phyloP scores from a whole-genome alignment of 2,888 invertebrate genomes.

The Catotricha subobsoleta region DNA sequence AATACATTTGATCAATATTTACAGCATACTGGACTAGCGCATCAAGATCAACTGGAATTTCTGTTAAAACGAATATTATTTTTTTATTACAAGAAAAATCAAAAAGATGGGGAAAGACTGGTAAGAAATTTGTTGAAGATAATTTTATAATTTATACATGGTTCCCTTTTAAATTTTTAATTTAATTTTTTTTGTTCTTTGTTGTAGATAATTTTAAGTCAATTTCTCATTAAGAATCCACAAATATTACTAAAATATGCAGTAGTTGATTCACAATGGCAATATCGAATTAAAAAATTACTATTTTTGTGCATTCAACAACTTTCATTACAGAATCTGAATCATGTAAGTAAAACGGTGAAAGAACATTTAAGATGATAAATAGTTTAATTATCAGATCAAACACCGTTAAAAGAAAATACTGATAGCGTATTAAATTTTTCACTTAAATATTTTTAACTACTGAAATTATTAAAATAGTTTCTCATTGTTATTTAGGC shows the following conservation, averaged over 20 bases:
- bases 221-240: constrained; percentile 24
- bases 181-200: not conserved
- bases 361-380: no score
- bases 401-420: no score
- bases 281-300: constrained; percentile 25
- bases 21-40: constrained; percentile 29
- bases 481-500: not conserved
- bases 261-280: constrained; percentile 21
- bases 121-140: constrained; percentile 24
- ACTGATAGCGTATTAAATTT: not conserved
- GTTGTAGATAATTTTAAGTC: constrained; percentile 25
- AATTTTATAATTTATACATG: not conserved
- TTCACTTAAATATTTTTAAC: not conserved
- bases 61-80: constrained; percentile 53
- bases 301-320: constrained; percentile 26
- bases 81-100: constrained; percentile 46
- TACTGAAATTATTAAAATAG: not conserved
- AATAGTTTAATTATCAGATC: no score
- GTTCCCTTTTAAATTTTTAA: not conserved
- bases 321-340: constrained; percentile 19
- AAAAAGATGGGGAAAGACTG: constrained; percentile 45
- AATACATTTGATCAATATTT: constrained; percentile 48
- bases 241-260: constrained; percentile 23
- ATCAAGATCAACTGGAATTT: constrained; percentile 31
- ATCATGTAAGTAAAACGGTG: constrained; percentile 11